Percentiles rank a stretch among this genome's conserved stretches.
These are phyloP conservation scores for Acanthiza pusilla DNA, from an alignment of 2,797 vertebrate genomes.

Conservation along the genomic window DNA sequence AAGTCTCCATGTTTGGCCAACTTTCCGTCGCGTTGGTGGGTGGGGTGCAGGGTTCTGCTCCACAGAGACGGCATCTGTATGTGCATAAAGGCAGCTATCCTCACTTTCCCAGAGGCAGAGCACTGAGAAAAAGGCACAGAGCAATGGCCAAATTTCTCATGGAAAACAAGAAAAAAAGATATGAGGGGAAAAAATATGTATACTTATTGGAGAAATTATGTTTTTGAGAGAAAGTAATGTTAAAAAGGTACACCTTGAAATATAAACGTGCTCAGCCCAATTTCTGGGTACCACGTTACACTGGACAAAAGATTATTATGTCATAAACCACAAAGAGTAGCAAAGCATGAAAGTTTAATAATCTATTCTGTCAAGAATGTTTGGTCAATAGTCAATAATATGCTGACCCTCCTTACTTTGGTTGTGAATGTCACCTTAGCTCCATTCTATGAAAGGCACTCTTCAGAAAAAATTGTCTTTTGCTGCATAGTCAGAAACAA, in stretches of 20 bases:
- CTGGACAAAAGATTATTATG: neutral
- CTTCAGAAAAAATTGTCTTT: neutral
- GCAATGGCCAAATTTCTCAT: neutral
- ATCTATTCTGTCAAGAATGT: neutral
- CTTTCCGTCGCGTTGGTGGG: fast-evolving
- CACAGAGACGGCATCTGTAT: neutral
- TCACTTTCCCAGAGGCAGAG: neutral
- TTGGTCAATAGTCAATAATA: neutral
- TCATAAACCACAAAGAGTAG: neutral
- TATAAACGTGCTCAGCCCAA: fast-evolving
- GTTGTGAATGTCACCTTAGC: neutral
- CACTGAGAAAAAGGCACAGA: neutral
- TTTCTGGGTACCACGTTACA: neutral
- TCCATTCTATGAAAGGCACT: neutral
- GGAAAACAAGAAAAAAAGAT: neutral
- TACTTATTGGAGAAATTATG: neutral
- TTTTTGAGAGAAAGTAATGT: neutral
- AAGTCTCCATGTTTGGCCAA: neutral
- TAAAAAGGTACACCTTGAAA: neutral
- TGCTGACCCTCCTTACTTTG: neutral
- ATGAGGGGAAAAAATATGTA: neutral
- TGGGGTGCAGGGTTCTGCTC: neutral
- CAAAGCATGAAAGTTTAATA: neutral
- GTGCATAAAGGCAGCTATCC: neutral
- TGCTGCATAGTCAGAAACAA: neutral